These are phyloP conservation scores for Bombyx mori DNA, from an alignment of 1,140 invertebrate species.

Conservation along the genomic window DNA sequence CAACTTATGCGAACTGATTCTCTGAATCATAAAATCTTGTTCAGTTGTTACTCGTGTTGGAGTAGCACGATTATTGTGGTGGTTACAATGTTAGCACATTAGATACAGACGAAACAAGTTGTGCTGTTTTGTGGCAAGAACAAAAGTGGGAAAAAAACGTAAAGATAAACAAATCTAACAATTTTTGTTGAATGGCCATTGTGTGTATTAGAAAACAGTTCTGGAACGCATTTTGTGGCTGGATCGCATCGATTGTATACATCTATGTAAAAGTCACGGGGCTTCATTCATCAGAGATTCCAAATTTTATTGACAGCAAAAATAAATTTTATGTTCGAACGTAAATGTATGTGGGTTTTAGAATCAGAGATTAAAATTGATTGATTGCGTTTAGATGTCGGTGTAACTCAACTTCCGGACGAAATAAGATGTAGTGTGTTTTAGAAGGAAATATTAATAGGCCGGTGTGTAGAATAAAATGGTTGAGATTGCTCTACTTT, in stretches of 20 bases:
- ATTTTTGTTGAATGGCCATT: no score
- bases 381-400: constrained; percentile 12
- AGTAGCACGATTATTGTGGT: neutral
- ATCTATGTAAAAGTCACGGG: constrained; percentile 13
- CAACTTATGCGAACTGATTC: no score
- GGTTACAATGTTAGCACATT: neutral
- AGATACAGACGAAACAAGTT: neutral
- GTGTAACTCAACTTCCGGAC: constrained; percentile 1
- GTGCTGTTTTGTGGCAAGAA: neutral
- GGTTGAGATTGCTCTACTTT: no score
- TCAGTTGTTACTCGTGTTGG: no score
- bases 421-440: constrained; percentile 1
- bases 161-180: no score
- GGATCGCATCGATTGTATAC: constrained; percentile 6
- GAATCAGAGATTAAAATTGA: constrained; percentile 12
- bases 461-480: no score
- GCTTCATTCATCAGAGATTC: constrained; percentile 9
- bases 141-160: no score
- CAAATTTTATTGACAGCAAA: constrained; percentile 15
- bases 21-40: no score
- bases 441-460: neutral
- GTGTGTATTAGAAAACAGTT: no score
- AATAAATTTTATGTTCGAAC: constrained; percentile 14
- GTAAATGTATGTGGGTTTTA: constrained; percentile 14
- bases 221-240: neutral